Evolutionary conservation across 2,888 invertebrate genomes (phyloP).

Genomic region (Papilio elwesi): DNA sequence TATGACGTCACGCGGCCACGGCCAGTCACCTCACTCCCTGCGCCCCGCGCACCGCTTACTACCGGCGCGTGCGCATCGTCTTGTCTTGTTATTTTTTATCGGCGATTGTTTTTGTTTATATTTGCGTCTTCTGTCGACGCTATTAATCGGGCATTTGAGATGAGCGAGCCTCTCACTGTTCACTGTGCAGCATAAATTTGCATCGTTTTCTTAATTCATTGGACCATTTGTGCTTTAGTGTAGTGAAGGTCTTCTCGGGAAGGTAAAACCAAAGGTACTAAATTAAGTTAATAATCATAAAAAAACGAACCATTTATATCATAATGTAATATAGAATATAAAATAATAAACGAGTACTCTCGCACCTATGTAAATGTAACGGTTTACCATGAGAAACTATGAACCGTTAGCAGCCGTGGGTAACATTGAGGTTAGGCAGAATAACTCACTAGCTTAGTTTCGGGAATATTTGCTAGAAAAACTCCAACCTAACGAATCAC

Average conservation of each 20-base stretch:
- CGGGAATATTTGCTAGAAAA: no score
- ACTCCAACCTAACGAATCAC: no score
- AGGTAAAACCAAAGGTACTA: neutral
- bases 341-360: no score
- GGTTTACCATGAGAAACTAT: no score
- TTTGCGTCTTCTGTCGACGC: neutral
- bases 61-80: neutral
- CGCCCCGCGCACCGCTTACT: neutral
- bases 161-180: neutral
- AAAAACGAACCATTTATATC: no score
- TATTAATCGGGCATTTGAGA: neutral
- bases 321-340: no score
- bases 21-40: neutral
- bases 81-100: neutral
- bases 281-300: no score
- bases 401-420: no score
- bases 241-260: neutral
- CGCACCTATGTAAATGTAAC: no score
- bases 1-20: conserved; percentile 1
- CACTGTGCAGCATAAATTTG: neutral
- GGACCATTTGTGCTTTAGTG: neutral
- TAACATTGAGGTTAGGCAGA: no score
- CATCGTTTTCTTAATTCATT: neutral
- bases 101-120: conserved; percentile 13
- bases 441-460: no score